Evolutionary conservation across 2,888 invertebrate genomes (phyloP), one percentile per base, ranked within the genome.

Genomic region (Luffia ferchaultella): DNA sequence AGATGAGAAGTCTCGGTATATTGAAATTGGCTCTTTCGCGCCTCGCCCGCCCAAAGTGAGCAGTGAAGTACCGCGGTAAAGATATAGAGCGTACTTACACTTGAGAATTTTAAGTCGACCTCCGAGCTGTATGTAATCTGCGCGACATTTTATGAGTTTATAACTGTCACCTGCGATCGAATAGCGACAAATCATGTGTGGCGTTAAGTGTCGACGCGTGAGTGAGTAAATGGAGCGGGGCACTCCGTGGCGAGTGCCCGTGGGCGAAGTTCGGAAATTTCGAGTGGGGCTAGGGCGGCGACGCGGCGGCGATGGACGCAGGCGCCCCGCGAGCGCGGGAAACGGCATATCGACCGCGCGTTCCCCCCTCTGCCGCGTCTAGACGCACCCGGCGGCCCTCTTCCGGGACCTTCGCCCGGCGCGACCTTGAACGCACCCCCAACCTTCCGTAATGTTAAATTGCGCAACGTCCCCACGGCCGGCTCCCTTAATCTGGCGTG

Each of bases 351-450:
- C 82, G 83, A 82, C 76, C 82, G 71, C 59, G 15, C 49, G 47
- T 64, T 60, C 66, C 53, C 69, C 71, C 64, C 70, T 62, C 59
- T 69, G 70, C 77, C 73, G 71, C 58, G 72, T 65, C 64, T 74
- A 83, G 80, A 82, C 83, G 83, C 80, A 80, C 83, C 77, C 75
- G 73, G 76, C 73, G 46, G 49, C 51, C 70, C 65, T 76, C 73
- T 82, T 80, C 80, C 82, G 82, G 80, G 78, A 79, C 82, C 80
- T 76, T 76, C 70, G 75, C 67, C 70, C 69, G 70, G 63, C 58
- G 68, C 76, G 82, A 83, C 82, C 82, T 83, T 83, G 82, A 83
- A 82, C 77, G 74, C 68, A 67, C 68, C 76, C 67, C 68, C 76
- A 78, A 80, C 82, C 80, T 79, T 77, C 73, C 75, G 69, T 80